Conservation (phyloP, 1,140 invertebrate genomes). For the Meloidogyne hapla region DNA sequence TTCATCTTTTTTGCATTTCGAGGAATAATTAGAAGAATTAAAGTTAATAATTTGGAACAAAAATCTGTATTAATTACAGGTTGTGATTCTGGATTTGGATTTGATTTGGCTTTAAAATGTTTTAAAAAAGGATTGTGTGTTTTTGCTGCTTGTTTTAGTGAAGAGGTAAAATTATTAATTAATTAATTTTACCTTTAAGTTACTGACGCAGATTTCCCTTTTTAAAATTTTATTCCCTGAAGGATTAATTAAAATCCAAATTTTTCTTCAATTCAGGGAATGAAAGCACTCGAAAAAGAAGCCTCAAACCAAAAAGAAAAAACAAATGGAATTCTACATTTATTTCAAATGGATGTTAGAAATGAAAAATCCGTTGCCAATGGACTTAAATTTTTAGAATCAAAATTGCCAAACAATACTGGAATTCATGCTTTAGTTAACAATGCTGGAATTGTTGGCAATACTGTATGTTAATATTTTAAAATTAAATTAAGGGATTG, state of each 20-base stretch:
- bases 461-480: conserved; percentile 1
- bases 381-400: conserved; percentile 40
- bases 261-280: background rate
- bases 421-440: conserved; percentile 37
- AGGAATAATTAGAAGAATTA: conserved; percentile 13
- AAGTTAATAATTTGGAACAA: conserved; percentile 17
- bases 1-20: background rate
- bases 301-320: conserved; percentile 26
- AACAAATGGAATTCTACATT: conserved; percentile 15
- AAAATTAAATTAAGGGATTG: background rate
- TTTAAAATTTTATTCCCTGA: no score
- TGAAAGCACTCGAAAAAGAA: conserved; percentile 8
- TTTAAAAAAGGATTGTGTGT: conserved; percentile 44
- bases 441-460: conserved; percentile 41
- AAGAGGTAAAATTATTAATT: conserved; percentile 18
- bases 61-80: conserved; percentile 49
- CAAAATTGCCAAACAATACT: conserved; percentile 16
- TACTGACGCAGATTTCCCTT: no score
- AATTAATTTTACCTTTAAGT: no score
- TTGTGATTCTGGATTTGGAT: conserved; percentile 37
- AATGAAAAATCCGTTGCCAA: conserved; percentile 41
- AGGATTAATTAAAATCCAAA: no score
- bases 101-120: conserved; percentile 40
- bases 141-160: conserved; percentile 47
- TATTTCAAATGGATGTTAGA: conserved; percentile 36